Conservation (phyloP, 2,888 invertebrate species). For the Eucera pruinosa region DNA sequence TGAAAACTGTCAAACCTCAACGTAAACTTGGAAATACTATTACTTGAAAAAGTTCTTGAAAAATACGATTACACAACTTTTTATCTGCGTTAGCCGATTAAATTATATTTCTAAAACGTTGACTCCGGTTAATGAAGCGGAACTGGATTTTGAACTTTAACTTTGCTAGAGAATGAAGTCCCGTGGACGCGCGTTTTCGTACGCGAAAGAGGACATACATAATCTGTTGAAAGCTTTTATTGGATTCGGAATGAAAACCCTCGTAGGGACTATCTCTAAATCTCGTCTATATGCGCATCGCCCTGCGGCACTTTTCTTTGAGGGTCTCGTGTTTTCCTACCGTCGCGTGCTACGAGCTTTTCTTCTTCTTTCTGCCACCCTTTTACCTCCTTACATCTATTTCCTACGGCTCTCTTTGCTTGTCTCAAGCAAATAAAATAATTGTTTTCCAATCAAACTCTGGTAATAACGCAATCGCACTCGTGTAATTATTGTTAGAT, state of each 20-base stretch:
- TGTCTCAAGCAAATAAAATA: constrained; percentile 23
- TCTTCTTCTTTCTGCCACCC: background rate
- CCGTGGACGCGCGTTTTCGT: constrained; percentile 17
- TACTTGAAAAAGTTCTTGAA: too few species aligned
- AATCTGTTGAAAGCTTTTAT: constrained; percentile 69
- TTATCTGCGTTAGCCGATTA: too few species aligned
- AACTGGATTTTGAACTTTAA: background rate
- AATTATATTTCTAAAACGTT: too few species aligned
- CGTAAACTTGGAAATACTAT: too few species aligned
- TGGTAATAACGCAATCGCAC: background rate
- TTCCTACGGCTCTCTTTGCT: constrained; percentile 7
- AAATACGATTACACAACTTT: too few species aligned
- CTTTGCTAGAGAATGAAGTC: background rate
- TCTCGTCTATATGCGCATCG: constrained; percentile 76
- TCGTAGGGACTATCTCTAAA: constrained; percentile 67
- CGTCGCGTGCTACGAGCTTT: constrained; percentile 29
- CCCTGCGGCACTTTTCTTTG: constrained; percentile 70
- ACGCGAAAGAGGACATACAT: constrained; percentile 57
- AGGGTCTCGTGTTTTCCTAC: constrained; percentile 70
- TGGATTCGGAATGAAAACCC: constrained; percentile 65
- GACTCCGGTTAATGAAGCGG: too few species aligned
- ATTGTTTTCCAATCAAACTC: constrained; percentile 28
- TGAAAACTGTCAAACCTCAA: too few species aligned
- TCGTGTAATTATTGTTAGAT: background rate
- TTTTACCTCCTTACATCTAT: background rate